Conservation (phyloP, 2,888 invertebrate species). For the Tortrix viridana region DNA sequence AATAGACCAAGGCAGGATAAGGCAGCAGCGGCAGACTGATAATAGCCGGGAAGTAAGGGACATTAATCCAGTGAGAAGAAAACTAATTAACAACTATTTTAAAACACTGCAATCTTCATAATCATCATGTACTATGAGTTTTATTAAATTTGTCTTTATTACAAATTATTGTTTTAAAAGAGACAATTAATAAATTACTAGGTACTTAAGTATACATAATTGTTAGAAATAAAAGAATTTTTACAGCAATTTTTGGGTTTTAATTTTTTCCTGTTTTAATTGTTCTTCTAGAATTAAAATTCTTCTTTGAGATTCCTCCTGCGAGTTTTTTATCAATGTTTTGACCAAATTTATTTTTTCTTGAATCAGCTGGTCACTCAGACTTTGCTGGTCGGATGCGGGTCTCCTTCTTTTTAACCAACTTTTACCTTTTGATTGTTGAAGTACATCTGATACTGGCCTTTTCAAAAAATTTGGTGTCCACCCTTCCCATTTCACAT, state of each 20-base stretch:
- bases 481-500: conserved; percentile 1
- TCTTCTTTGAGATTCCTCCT: conserved; percentile 4
- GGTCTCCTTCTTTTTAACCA: conserved; percentile 11
- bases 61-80: conserved; percentile 4
- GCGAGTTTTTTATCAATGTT: conserved; percentile 2
- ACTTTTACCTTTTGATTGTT: neutral
- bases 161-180: neutral
- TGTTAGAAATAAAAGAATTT: neutral
- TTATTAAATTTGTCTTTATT: neutral
- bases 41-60: neutral
- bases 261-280: conserved; percentile 12
- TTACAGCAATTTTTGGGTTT: conserved; percentile 3
- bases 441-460: neutral
- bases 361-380: neutral
- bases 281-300: conserved; percentile 3
- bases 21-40: neutral
- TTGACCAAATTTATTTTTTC: conserved; percentile 2
- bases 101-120: neutral
- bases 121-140: neutral
- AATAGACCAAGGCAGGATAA: conserved; percentile 29
- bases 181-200: neutral
- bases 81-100: conserved; percentile 24
- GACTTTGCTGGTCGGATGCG: neutral
- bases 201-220: neutral
- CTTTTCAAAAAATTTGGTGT: neutral